These are phyloP conservation scores for Falco berigora DNA, from an alignment of 2,797 vertebrate genomes.

Conservation along the genomic window DNA sequence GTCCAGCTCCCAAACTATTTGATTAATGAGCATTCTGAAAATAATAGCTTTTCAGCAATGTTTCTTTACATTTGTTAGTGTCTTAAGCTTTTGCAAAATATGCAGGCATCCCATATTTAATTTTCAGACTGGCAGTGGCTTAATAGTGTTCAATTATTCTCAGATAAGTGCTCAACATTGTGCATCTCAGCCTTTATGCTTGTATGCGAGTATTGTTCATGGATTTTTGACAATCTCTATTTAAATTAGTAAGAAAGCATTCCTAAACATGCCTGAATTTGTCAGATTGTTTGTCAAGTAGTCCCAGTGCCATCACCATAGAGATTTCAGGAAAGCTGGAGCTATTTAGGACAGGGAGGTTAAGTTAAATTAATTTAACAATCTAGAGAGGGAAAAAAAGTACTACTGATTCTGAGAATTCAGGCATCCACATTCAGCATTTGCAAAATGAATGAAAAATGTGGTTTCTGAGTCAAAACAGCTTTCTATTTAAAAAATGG, in stretches of 20 bases:
- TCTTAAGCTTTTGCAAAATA: slow-evolving; percentile 1
- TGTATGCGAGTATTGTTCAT: neutral
- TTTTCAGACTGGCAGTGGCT: slow-evolving; percentile 10
- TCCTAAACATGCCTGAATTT: neutral
- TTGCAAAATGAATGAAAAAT: neutral
- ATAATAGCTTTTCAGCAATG: neutral
- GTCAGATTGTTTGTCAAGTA: neutral
- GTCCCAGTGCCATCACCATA: neutral
- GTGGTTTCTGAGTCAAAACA: neutral
- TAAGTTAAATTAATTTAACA: neutral
- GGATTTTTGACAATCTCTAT: neutral
- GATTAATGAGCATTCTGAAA: slow-evolving; percentile 41
- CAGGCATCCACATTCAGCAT: neutral
- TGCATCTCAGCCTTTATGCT: neutral
- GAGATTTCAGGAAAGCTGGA: neutral
- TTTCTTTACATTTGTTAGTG: neutral
- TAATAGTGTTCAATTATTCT: neutral
- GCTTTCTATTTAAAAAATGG: neutral
- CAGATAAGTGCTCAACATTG: neutral
- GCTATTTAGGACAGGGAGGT: neutral
- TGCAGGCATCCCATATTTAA: neutral
- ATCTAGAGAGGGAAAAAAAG: neutral
- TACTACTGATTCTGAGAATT: neutral
- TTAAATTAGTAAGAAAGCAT: neutral
- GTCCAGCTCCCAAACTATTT: neutral